Evolutionary conservation across 2,888 invertebrate species (phyloP), one percentile per base, ranked within the genome.

Genomic region (Platypus cylindrus): DNA sequence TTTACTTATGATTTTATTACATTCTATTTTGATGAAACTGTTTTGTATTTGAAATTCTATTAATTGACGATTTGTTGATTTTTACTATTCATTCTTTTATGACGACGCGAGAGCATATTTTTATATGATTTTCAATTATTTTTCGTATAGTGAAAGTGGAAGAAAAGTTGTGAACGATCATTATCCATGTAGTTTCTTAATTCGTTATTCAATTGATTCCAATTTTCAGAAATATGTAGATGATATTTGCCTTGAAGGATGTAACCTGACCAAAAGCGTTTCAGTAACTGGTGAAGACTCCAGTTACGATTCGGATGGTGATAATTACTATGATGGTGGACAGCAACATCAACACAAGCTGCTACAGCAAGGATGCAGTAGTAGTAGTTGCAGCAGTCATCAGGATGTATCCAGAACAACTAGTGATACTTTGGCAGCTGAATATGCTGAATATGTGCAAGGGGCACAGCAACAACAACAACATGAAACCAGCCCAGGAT

Each of bases 291-390:
- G 67, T 25, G 85, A 84, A 54, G 86, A 86, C 62, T 85, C 84
- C 36, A 84, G 84, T 55, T 86, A 87, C 63, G 86, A 86, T 64
- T 85, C 84, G 13, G 84, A 86, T 59, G 79, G 75, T 55, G 79
- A 79, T n/a, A 36, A 20, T n/a, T 36, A 51, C 51, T n/a, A n/a
- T n/a, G 33, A 40, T 5, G 40, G 43, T 9, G 27, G 32, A 11
- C 40, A 74, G 68, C 16, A 56, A 55, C 38, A 45, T 51, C 50
- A 56, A 26, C 34, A 47, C 30, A 45, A 49, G 23, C 48, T 66
- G 18, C 85, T 85, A 60, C 72, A 79, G 45, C 78, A 83, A 53
- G 81, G 85, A 17, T 81, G 81, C 25, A 70, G 86, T 43, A 86
- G 85, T 2, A 74, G 78, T 16, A 85, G 85, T 32, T 35, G 47